Conservation (phyloP, 2,113 vertebrate genomes). For the Tragulus kanchil region DNA sequence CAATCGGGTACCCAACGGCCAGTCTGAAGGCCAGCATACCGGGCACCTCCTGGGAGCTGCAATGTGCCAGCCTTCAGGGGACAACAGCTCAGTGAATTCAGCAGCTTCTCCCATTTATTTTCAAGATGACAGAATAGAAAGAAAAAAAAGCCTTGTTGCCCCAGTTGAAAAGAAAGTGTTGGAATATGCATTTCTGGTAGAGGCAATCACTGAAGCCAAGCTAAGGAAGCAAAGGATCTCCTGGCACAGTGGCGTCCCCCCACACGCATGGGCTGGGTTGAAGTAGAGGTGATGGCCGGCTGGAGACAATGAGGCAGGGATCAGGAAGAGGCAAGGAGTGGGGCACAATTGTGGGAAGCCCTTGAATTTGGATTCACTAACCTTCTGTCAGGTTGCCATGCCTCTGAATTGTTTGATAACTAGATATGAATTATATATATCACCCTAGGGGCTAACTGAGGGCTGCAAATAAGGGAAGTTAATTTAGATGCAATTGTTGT, state of each 20-base stretch:
- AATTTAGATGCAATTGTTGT: neutral
- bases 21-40: neutral
- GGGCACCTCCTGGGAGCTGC: neutral
- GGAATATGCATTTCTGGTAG: neutral
- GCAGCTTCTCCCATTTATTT: neutral
- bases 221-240: neutral
- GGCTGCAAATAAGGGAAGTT: constrained; percentile 23
- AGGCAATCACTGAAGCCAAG: neutral
- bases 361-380: neutral
- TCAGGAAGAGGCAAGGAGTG: neutral
- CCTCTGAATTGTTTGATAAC: neutral
- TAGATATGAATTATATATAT: neutral
- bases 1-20: neutral
- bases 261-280: neutral
- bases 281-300: neutral
- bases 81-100: neutral
- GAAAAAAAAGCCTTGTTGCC: neutral
- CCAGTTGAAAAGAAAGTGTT: neutral
- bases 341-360: neutral
- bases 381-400: neutral
- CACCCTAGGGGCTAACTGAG: neutral
- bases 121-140: neutral
- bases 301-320: neutral
- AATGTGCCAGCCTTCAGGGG: neutral
- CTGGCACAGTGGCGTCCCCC: neutral